These are phyloP conservation scores for Hippolais icterina DNA, from an alignment of 2,113 vertebrate species.

Conservation along the genomic window DNA sequence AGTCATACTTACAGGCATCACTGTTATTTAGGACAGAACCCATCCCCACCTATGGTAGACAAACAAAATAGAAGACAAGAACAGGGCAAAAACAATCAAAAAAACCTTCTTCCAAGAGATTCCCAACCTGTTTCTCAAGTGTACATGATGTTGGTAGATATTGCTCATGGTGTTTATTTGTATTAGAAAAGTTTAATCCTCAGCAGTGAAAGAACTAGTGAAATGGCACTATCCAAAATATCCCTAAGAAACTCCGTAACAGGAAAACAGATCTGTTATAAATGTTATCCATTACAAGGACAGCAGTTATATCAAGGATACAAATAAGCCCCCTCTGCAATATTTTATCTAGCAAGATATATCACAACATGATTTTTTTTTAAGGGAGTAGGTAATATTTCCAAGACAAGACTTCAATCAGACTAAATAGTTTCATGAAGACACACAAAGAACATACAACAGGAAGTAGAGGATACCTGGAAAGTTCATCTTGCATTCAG, in stretches of 20 bases:
- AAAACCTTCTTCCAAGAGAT: background rate
- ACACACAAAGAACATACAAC: background rate
- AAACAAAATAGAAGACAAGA: background rate
- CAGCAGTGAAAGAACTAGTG: background rate
- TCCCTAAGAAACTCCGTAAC: fast-evolving
- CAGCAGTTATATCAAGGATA: background rate
- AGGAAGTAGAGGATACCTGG: background rate
- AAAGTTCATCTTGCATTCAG: background rate
- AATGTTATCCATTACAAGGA: background rate
- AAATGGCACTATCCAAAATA: background rate
- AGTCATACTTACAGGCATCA: background rate
- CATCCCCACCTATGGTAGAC: background rate
- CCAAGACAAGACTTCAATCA: background rate
- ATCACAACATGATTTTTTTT: background rate
- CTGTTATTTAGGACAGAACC: background rate
- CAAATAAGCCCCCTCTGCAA: background rate
- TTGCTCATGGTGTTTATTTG: background rate
- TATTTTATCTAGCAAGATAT: background rate
- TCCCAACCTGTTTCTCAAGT: background rate
- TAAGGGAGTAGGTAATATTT: background rate
- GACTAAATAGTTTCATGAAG: background rate
- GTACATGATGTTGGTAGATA: background rate
- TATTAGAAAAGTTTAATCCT: background rate
- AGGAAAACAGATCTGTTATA: background rate
- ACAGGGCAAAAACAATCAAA: background rate